A percentile compares a stretch with the other conserved stretches of the same genome.
phyloP scores from a whole-genome alignment of 2,888 invertebrate species.

The Punctoribates punctum region DNA sequence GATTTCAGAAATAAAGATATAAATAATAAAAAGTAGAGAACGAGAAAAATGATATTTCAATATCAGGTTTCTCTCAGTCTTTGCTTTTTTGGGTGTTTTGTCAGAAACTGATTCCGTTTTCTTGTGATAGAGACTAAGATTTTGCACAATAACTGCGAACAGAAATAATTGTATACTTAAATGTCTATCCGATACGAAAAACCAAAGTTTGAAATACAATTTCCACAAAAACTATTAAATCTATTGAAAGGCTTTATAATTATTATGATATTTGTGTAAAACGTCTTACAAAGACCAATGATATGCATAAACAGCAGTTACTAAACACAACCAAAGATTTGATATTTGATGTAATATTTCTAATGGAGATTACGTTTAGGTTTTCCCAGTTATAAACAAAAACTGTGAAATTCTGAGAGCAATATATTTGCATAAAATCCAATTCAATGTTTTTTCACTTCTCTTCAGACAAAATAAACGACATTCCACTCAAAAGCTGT shows the following conservation, averaged over 20 bases:
- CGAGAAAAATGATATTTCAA: background rate
- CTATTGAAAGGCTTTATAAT: background rate
- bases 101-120: slow-evolving; percentile 13
- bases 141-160: background rate
- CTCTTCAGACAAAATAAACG: background rate
- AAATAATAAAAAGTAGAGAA: background rate
- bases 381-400: background rate
- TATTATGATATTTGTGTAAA: background rate
- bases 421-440: slow-evolving; percentile 17
- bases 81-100: background rate
- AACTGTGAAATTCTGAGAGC: background rate
- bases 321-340: background rate
- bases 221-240: background rate
- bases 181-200: background rate
- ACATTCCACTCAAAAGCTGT: slow-evolving; percentile 6
- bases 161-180: background rate
- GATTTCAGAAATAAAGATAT: background rate
- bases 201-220: background rate
- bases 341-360: slow-evolving; percentile 15
- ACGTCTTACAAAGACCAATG: background rate
- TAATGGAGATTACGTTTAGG: slow-evolving; percentile 26
- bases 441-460: background rate
- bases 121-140: slow-evolving; percentile 3
- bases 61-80: slow-evolving; percentile 2
- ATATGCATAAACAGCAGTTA: slow-evolving; percentile 32